Percentiles rank a stretch among this genome's conserved stretches.
phyloP scores from a whole-genome alignment of 1,140 invertebrate species.

The Sipha flava region DNA sequence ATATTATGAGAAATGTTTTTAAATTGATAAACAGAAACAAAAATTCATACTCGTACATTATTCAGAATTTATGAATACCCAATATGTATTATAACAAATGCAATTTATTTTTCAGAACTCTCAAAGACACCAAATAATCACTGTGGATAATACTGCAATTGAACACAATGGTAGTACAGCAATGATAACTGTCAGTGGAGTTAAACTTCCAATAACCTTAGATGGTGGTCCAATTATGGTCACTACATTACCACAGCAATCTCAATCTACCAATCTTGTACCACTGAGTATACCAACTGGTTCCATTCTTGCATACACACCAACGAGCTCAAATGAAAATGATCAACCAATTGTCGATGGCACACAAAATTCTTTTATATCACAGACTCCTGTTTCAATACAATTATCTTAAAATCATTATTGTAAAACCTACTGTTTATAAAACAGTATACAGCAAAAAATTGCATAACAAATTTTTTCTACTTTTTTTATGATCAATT shows the following conservation, averaged over 20 bases:
- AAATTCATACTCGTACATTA: too few species aligned
- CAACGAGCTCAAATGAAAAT: background rate
- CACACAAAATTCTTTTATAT: background rate
- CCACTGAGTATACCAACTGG: background rate
- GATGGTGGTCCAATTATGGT: conserved; percentile 19
- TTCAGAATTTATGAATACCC: too few species aligned
- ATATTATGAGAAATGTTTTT: too few species aligned
- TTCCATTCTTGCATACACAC: background rate
- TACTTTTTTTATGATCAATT: background rate
- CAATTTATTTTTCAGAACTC: background rate
- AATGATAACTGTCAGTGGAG: conserved; percentile 24
- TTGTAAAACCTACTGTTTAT: background rate
- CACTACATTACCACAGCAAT: background rate
- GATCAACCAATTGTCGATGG: background rate
- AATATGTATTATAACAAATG: background rate
- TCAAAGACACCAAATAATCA: conserved; percentile 5
- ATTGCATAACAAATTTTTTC: background rate
- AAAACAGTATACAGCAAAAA: background rate
- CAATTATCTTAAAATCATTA: conserved; percentile 21
- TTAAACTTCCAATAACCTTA: conserved; percentile 23
- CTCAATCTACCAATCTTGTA: background rate
- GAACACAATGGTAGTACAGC: background rate
- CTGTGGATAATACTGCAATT: background rate
- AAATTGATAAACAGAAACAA: too few species aligned
- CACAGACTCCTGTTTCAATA: conserved; percentile 17